Percentiles rank a stretch among this genome's conserved stretches.
phyloP scores from a whole-genome alignment of 2,113 vertebrate genomes.

The Scortum barcoo region DNA sequence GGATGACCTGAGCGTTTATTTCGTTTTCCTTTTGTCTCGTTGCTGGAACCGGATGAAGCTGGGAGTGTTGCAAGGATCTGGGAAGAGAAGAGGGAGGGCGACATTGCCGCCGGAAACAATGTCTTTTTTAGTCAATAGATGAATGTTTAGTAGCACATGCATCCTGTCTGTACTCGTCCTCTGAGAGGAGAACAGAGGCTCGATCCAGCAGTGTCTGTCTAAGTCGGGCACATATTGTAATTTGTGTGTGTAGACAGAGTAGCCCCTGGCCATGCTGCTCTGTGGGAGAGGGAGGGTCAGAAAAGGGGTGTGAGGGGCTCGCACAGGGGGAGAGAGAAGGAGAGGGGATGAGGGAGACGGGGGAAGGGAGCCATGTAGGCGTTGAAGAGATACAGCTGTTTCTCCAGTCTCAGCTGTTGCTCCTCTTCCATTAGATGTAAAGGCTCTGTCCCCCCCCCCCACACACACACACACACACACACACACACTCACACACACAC shows the following conservation, averaged over 20 bases:
- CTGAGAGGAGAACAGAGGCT: slow-evolving; percentile 35
- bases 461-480: slow-evolving; percentile 26
- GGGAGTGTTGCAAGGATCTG: slow-evolving; percentile 13
- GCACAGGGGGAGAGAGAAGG: slow-evolving; percentile 60
- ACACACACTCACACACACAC: slow-evolving; percentile 28
- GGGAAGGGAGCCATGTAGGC: slow-evolving; percentile 32
- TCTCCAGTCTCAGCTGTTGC: slow-evolving; percentile 83
- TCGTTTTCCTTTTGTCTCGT: slow-evolving; percentile 43
- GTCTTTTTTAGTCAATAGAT: slow-evolving; percentile 77
- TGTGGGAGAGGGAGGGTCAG: slow-evolving; percentile 59
- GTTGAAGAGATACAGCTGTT: slow-evolving; percentile 83
- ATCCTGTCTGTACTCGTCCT: slow-evolving; percentile 74
- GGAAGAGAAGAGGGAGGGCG: slow-evolving; percentile 18
- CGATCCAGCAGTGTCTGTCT: slow-evolving; percentile 2
- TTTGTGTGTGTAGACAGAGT: slow-evolving; percentile 26
- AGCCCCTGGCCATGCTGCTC: slow-evolving; percentile 52
- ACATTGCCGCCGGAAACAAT: slow-evolving; percentile 60
- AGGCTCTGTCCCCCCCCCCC: slow-evolving; percentile 33
- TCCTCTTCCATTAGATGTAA: slow-evolving; percentile 59
- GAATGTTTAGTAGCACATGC: slow-evolving; percentile 66
- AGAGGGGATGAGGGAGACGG: slow-evolving; percentile 13
- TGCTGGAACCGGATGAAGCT: slow-evolving; percentile 28
- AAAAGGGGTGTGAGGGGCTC: slow-evolving; percentile 66
- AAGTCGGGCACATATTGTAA: slow-evolving; percentile 1
- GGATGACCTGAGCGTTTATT: slow-evolving; percentile 29